phyloP scores from a whole-genome alignment of 2,888 invertebrate genomes.

The Chalcis sispes region DNA sequence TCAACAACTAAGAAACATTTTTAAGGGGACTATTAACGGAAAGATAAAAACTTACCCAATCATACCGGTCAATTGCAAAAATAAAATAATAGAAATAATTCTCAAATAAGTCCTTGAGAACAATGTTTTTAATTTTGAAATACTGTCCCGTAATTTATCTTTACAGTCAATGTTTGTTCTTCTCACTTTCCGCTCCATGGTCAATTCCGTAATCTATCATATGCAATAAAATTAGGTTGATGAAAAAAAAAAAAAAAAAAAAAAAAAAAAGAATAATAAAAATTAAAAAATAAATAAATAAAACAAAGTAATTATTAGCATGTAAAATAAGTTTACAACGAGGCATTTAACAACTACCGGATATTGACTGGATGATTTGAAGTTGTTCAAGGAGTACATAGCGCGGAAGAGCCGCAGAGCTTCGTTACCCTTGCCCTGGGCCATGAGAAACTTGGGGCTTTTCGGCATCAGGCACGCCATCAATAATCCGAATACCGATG shows the following conservation, averaged over 20 bases:
- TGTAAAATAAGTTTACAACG: slow-evolving; percentile 56
- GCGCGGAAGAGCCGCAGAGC: slow-evolving; percentile 81
- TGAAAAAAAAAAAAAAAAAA: neutral
- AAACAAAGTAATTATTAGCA: slow-evolving; percentile 42
- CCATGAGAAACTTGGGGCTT: slow-evolving; percentile 87
- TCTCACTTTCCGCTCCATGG: slow-evolving; percentile 9
- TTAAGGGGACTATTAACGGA: no score
- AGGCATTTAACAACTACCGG: slow-evolving; percentile 79
- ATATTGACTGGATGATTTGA: slow-evolving; percentile 80
- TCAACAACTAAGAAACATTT: no score
- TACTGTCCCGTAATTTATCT: slow-evolving; percentile 32
- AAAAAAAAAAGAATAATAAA: neutral
- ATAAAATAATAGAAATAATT: slow-evolving; percentile 81
- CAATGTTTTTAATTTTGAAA: slow-evolving; percentile 80
- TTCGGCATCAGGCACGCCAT: slow-evolving; percentile 83
- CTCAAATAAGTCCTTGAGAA: slow-evolving; percentile 81
- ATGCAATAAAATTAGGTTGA: no score
- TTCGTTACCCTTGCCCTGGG: slow-evolving; percentile 81
- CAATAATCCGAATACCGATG: slow-evolving; percentile 83
- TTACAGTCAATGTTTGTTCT: slow-evolving; percentile 5
- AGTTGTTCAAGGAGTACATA: slow-evolving; percentile 84
- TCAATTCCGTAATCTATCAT: slow-evolving; percentile 41
- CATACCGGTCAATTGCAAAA: slow-evolving; percentile 82
- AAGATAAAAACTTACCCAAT: slow-evolving; percentile 78
- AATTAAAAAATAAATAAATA: neutral